Evolutionary conservation across 2,888 invertebrate genomes (phyloP), one percentile per base, ranked within the genome.

Genomic region (Litoditis marina): DNA sequence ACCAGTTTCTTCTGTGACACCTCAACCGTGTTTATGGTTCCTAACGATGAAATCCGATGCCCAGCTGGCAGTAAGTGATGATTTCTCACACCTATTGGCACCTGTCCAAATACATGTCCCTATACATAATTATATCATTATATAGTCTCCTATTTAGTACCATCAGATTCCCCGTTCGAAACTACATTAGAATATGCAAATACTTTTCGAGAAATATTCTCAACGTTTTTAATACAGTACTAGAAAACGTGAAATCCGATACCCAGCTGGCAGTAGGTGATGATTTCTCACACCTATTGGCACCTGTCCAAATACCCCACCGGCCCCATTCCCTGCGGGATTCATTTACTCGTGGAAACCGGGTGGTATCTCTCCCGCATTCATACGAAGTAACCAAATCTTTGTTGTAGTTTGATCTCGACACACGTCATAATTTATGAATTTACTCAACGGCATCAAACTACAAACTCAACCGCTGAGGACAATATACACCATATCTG

Each of bases 21-120:
- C n/a, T 16, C 31, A 34, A 53, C 36, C 36, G 22, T 36, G 32
- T 27, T 53, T 19, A 22, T 27, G 8, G n/a, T 16, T 32, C 36
- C 34, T 11, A 39, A 25, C 52, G 16, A 3, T 8, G 52, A 19
- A 54, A 54, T 44, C 25, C 16, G 44, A 54, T 27, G 19, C 13
- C 6, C n/a, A n/a, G 27, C 30, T 19, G 27, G n/a, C 22, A 34
- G 22, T 54, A 39, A 54, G 39, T 54, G 44, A 44, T 54, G 54
- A 54, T 54, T 54, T 54, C 44, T 54, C 54, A 3, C 54, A 54
- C 54, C 54, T 54, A n/a, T 13, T 16, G 54, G 42, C 54, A 54
- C 54, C 54, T 54, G 54, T 27, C n/a, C 42, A 54, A 54, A 54
- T 36, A 54, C n/a, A 11, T 16, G 4, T 30, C 6, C 16, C 54